Evolutionary conservation across 1,140 invertebrate species (phyloP).

Genomic region (Elysia chlorotica): DNA sequence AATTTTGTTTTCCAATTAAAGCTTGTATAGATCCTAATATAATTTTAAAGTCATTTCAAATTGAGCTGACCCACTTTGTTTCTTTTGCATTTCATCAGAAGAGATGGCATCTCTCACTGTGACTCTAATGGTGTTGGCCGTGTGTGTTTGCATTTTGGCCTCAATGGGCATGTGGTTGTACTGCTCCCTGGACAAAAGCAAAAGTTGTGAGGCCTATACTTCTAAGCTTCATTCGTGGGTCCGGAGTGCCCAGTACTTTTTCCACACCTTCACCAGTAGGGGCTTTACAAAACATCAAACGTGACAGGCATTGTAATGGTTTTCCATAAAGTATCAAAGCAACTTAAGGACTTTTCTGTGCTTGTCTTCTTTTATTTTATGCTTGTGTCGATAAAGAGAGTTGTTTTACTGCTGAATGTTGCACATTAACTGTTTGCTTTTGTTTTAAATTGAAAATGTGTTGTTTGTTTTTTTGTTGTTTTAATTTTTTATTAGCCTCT

Average conservation of each 20-base stretch:
- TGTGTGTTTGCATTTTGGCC: slow-evolving; percentile 1
- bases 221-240: not conserved
- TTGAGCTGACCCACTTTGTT: not conserved
- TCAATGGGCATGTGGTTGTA: slow-evolving; percentile 8
- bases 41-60: not conserved
- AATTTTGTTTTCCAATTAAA: not conserved
- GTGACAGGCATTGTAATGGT: no score
- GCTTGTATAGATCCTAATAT: not conserved
- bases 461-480: no score
- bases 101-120: not conserved
- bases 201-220: not conserved
- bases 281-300: no score
- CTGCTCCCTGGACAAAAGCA: not conserved
- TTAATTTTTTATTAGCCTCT: no score
- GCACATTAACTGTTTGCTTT: no score
- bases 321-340: no score
- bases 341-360: no score
- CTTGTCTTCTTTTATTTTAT: no score
- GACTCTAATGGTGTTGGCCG: not conserved
- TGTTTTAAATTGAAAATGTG: no score
- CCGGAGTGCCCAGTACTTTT: not conserved
- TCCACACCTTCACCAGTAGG: no score
- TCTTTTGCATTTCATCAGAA: not conserved
- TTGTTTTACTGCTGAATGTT: no score
- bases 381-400: no score